Evolutionary conservation across 2,797 vertebrate genomes (phyloP).

Genomic region (Nyctalus aviator): DNA sequence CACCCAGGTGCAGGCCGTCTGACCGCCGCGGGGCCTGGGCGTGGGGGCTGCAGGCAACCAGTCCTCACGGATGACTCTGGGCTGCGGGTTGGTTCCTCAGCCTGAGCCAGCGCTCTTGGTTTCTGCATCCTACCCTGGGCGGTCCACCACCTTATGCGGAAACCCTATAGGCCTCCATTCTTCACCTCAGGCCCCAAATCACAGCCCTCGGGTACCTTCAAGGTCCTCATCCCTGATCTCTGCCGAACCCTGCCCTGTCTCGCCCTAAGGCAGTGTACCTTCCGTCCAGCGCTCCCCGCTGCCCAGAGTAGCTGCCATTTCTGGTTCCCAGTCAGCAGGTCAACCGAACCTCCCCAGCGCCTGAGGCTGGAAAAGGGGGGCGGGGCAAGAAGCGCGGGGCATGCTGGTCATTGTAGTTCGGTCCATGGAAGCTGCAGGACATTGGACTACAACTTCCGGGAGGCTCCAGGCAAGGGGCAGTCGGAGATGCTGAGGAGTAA

Average conservation of each 20-base stretch:
- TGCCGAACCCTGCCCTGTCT: neutral
- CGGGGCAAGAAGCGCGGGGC: neutral
- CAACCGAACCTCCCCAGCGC: neutral
- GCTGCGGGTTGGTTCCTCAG: neutral
- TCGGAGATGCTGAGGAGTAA: fast-evolving
- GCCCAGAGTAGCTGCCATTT: constrained; percentile 80
- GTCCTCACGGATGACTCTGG: neutral
- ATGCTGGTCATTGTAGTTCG: constrained; percentile 76
- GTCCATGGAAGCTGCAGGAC: fast-evolving
- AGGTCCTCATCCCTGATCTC: neutral
- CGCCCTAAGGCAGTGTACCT: constrained; percentile 71
- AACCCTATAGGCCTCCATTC: constrained; percentile 63
- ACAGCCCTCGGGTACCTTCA: neutral
- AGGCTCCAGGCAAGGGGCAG: neutral
- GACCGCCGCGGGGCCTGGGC: neutral
- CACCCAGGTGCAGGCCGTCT: neutral
- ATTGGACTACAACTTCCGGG: constrained; percentile 73
- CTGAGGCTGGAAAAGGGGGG: constrained; percentile 61
- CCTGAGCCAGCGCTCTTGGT: neutral
- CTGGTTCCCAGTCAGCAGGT: constrained; percentile 59
- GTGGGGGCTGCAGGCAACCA: constrained; percentile 24
- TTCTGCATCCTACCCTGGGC: neutral
- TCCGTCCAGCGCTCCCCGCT: constrained; percentile 80
- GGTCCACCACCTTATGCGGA: neutral
- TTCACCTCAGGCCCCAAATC: constrained; percentile 29